Percentiles rank a stretch among this genome's conserved stretches.
These are phyloP conservation scores for Helleia helle DNA, from an alignment of 2,888 invertebrate species.

Conservation along the genomic window DNA sequence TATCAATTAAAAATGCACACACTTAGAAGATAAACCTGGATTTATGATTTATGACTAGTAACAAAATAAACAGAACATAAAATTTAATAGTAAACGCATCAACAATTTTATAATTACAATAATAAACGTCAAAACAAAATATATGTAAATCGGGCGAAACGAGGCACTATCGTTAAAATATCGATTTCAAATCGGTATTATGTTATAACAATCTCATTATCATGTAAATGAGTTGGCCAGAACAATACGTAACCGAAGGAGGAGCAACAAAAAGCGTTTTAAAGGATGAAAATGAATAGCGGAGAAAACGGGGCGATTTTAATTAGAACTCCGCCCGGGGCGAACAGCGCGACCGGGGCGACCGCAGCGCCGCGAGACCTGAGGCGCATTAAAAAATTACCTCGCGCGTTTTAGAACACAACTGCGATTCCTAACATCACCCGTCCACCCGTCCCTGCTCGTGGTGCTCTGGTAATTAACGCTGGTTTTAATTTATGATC, in stretches of 20 bases:
- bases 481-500: conserved; percentile 17
- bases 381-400: conserved; percentile 36
- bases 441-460: too few species aligned
- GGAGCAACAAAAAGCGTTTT: conserved; percentile 55
- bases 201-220: conserved; percentile 46
- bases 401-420: conserved; percentile 30
- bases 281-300: conserved; percentile 66
- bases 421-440: conserved; percentile 31
- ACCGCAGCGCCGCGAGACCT: conserved; percentile 27
- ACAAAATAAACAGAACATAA: too few species aligned
- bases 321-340: conserved; percentile 63
- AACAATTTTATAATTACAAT: conserved; percentile 3
- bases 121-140: conserved; percentile 2
- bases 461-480: conserved; percentile 30
- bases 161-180: conserved; percentile 15
- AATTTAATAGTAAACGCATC: too few species aligned
- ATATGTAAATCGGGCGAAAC: conserved; percentile 1
- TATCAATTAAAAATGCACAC: too few species aligned
- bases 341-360: conserved; percentile 49
- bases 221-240: conserved; percentile 68
- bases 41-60: too few species aligned
- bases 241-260: conserved; percentile 57
- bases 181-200: conserved; percentile 25
- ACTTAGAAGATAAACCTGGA: too few species aligned
- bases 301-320: conserved; percentile 65